Conservation (phyloP, 2,113 vertebrate species). For the Chascanopsetta lugubris region DNA sequence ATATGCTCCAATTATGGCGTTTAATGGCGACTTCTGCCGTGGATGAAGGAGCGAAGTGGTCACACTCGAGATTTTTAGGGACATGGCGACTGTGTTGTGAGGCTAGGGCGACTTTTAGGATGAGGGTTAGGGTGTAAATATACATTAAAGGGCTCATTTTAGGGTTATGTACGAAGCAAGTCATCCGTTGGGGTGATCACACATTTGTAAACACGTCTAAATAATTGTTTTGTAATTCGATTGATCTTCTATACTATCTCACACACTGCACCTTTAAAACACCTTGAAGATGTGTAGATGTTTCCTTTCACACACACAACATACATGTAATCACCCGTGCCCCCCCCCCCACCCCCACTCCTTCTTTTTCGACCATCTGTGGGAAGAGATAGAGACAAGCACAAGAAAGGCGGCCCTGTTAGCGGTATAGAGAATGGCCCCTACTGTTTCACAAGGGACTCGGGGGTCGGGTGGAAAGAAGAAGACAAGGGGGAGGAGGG, state of each 20-base stretch:
- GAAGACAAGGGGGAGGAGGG: constrained; percentile 1
- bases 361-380: constrained; percentile 52
- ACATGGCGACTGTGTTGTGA: constrained; percentile 22
- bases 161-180: too few species aligned
- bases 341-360: constrained; percentile 20
- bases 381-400: constrained; percentile 62
- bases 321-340: too few species aligned
- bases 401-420: constrained; percentile 81
- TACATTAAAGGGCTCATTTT: too few species aligned
- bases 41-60: constrained; percentile 61
- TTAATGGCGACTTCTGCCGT: constrained; percentile 57
- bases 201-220: too few species aligned
- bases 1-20: constrained; percentile 64
- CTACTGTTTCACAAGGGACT: constrained; percentile 72
- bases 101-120: constrained; percentile 20
- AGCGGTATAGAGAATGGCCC: constrained; percentile 72
- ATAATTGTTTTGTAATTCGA: constrained; percentile 18
- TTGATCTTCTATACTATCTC: background rate
- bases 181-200: too few species aligned
- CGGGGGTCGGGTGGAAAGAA: constrained; percentile 39
- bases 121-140: too few species aligned
- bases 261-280: too few species aligned
- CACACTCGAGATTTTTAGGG: constrained; percentile 59
- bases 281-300: too few species aligned
- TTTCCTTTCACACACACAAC: constrained; percentile 1